These are phyloP conservation scores for Parazoanthus swiftii DNA, from an alignment of 92 coral and sea anemone species.

Conservation along the genomic window DNA sequence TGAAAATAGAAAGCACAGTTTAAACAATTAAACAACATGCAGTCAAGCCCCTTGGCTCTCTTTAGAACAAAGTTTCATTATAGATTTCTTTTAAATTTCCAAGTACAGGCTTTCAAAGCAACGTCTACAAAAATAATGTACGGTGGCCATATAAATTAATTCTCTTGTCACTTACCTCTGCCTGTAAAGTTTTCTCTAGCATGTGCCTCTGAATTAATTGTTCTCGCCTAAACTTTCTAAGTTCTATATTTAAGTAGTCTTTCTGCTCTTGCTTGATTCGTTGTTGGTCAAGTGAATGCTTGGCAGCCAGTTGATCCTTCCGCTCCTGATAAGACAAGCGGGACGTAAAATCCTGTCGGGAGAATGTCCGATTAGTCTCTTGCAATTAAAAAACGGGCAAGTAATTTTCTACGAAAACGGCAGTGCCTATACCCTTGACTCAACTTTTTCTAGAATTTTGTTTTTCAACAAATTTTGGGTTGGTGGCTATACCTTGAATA, in stretches of 20 bases:
- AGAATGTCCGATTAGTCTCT: neutral
- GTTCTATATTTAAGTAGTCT: conserved; percentile 72
- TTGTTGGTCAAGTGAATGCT: conserved; percentile 67
- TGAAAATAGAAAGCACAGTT: no score
- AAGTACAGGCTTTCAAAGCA: no score
- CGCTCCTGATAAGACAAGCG: conserved; percentile 83
- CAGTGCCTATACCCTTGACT: no score
- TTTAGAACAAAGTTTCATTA: no score
- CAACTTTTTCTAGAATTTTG: no score
- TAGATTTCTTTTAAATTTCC: no score
- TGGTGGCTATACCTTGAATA: no score
- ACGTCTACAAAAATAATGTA: no score
- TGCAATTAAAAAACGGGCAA: neutral
- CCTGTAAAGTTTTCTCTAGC: conserved; percentile 78
- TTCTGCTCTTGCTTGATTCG: conserved; percentile 72
- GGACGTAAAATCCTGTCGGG: conserved; percentile 56
- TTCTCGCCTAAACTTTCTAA: conserved; percentile 83
- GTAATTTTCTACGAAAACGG: no score
- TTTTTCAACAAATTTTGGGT: no score
- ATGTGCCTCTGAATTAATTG: conserved; percentile 83
- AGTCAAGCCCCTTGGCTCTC: neutral
- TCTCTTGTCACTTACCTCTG: conserved; percentile 68
- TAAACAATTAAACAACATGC: neutral
- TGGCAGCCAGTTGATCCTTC: conserved; percentile 74
- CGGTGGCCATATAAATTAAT: neutral